Conservation (phyloP, 2,888 invertebrate species). For the Leptinotarsa peninsularis region DNA sequence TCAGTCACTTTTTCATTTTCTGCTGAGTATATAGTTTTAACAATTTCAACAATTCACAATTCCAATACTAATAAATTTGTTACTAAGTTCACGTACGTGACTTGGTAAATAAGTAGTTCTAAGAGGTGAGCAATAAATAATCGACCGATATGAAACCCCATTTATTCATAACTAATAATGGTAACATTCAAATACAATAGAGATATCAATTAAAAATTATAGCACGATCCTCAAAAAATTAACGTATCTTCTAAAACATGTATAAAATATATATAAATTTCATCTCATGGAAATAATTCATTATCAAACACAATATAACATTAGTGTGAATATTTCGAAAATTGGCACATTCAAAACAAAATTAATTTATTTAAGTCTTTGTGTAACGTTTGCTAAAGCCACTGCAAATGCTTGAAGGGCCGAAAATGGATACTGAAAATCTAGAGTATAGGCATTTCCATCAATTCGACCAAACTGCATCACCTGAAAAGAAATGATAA, state of each 20-base stretch:
- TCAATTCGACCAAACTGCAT: slow-evolving; percentile 99
- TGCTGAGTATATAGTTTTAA: too few relatives aligned
- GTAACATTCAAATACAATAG: slow-evolving; percentile 49
- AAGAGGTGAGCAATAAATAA: background rate
- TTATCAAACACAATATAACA: slow-evolving; percentile 32
- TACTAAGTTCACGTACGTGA: too few relatives aligned
- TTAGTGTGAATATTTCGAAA: slow-evolving; percentile 35
- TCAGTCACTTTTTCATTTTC: too few relatives aligned
- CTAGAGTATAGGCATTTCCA: slow-evolving; percentile 97
- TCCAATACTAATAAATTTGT: too few relatives aligned
- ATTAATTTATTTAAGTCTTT: slow-evolving; percentile 81
- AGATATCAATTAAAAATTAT: slow-evolving; percentile 45
- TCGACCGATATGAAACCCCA: background rate
- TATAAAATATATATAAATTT: slow-evolving; percentile 52
- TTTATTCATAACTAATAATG: slow-evolving; percentile 37
- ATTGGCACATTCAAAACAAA: slow-evolving; percentile 47
- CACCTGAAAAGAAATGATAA: slow-evolving; percentile 73
- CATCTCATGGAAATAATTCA: slow-evolving; percentile 35
- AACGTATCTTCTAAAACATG: slow-evolving; percentile 49
- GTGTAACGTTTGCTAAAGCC: slow-evolving; percentile 95
- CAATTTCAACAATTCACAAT: too few relatives aligned
- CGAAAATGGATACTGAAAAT: slow-evolving; percentile 98
- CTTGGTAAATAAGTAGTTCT: too few relatives aligned
- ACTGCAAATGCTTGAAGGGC: slow-evolving; percentile 99
- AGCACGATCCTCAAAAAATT: slow-evolving; percentile 41